A percentile compares a stretch with the other conserved stretches of the same genome.
Conservation (phyloP, 2,888 invertebrate genomes). For the Parnassius glacialis region DNA sequence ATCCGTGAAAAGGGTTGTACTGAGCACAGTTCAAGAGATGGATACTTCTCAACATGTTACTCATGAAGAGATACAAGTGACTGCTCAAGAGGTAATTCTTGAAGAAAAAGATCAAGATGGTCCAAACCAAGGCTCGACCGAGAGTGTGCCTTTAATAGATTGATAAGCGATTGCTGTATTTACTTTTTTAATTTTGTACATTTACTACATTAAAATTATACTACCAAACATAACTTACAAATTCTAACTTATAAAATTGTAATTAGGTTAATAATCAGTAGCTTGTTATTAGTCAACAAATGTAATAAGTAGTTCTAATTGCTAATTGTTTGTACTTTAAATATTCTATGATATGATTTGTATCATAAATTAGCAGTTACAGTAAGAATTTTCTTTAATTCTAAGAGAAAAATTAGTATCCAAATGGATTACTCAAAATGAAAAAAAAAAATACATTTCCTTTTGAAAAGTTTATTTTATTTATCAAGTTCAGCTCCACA, state of each 20-base stretch:
- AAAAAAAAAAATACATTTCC: no score
- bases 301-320: neutral
- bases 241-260: no score
- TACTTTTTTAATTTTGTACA: neutral
- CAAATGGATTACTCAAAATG: no score
- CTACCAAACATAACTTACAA: constrained; percentile 7
- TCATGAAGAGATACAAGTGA: neutral
- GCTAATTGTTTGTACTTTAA: neutral
- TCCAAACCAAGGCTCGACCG: constrained; percentile 3
- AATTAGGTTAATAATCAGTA: no score
- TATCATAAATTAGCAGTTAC: no score
- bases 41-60: constrained; percentile 7
- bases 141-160: constrained; percentile 11
- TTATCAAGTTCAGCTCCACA: no score
- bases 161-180: neutral
- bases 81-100: neutral
- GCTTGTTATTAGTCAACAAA: no score
- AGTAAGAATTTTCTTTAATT: no score
- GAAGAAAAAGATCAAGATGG: constrained; percentile 17
- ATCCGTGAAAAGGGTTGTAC: constrained; percentile 59
- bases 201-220: neutral
- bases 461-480: no score
- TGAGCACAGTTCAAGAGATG: constrained; percentile 51
- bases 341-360: neutral
- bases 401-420: no score